Conservation (phyloP, 2,888 invertebrate species). For the Margaritifera margaritifera region DNA sequence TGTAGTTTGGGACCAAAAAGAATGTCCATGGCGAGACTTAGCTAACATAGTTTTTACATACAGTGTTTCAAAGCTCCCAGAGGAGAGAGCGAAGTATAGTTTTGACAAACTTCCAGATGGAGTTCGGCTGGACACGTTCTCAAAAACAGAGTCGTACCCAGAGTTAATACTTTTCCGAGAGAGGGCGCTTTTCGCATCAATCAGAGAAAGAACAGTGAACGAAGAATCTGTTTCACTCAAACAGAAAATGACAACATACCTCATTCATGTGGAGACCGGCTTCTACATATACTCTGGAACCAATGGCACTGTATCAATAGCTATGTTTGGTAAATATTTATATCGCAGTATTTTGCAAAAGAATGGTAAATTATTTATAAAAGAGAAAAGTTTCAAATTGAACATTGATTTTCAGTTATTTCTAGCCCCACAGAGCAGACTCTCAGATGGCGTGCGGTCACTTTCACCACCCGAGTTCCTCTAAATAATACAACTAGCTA, state of each 20-base stretch:
- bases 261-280: constrained; percentile 38
- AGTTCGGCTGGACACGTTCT: constrained; percentile 12
- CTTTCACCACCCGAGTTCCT: too few relatives aligned
- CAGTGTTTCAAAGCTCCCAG: constrained; percentile 23
- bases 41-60: constrained; percentile 24
- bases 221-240: constrained; percentile 9
- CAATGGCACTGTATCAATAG: constrained; percentile 32
- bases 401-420: too few relatives aligned
- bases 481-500: too few relatives aligned
- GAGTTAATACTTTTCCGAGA: constrained; percentile 29
- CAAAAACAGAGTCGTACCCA: constrained; percentile 20
- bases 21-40: constrained; percentile 30
- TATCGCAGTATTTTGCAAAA: too few relatives aligned
- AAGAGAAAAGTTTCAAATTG: too few relatives aligned
- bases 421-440: too few relatives aligned
- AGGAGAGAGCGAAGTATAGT: constrained; percentile 27
- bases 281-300: constrained; percentile 36
- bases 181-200: constrained; percentile 26
- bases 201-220: constrained; percentile 13
- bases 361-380: too few relatives aligned
- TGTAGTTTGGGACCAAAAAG: constrained; percentile 24
- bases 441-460: too few relatives aligned
- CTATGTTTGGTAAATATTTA: constrained; percentile 22
- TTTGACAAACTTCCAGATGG: constrained; percentile 15
- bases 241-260: constrained; percentile 29